Evolutionary conservation across 2,113 vertebrate genomes (phyloP), one percentile per base, ranked within the genome.

Genomic region (Myrmecophaga tridactyla): DNA sequence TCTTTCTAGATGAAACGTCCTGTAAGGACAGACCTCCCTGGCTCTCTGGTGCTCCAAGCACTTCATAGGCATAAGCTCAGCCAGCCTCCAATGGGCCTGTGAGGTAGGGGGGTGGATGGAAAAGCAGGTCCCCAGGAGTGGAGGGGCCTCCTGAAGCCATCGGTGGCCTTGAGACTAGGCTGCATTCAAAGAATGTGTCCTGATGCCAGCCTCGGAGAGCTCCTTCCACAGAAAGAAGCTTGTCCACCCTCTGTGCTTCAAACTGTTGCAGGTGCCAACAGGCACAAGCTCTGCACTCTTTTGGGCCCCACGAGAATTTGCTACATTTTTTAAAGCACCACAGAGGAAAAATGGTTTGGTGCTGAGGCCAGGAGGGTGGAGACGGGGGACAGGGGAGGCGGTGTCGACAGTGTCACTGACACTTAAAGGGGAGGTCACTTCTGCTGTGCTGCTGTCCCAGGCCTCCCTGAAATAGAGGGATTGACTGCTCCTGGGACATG

Each of bases 261-360:
- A 94, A 88, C 34, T 46, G 21, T 76, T 93, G 58, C 77, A 69
- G 62, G 86, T 91, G 80, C 86, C 70, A 80, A 65, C 6, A 89
- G 94, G 91, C 87, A 92, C 90, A 85, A 77, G 46, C 83, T 84
- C 1, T 75, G 69, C 84, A 96, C 85, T 94, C 69, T 91, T 92
- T 75, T 36, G 95, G 81, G 90, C 60, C 73, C 88, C 88, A 90
- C 86, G 82, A 88, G 93, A 92, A 85, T 94, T 93, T 96, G 96
- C 97, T 97, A 95, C 92, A 92, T 90, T 83, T 95, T 95, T 78
- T 48, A 95, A 97, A 97, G 97, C 97, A 97, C 96, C 97, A 96
- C 96, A 97, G 92, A 97, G 87, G 86, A 85, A 51, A 95, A 85
- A 65, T 21, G 80, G 83, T 89, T 93, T 93, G 96, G 83, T 70